These are phyloP conservation scores for Uloborus plumipes DNA, from an alignment of 2,888 invertebrate genomes.

Conservation along the genomic window DNA sequence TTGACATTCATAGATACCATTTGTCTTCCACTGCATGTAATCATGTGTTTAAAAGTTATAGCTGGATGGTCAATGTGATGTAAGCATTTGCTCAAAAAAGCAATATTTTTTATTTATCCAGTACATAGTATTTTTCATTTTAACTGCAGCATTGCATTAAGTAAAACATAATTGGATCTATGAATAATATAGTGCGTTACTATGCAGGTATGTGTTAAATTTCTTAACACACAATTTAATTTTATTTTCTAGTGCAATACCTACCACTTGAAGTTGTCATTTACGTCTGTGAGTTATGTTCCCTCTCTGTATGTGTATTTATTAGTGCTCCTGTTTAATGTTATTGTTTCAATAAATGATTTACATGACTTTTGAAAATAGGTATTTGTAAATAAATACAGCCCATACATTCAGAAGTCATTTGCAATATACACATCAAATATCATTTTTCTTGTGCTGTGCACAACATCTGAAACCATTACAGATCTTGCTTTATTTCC, in stretches of 20 bases:
- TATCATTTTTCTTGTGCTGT: no score
- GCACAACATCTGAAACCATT: no score
- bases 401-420: no score
- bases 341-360: no score
- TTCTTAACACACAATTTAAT: no score
- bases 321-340: neutral
- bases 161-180: neutral
- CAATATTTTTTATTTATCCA: neutral
- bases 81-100: neutral
- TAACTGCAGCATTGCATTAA: neutral
- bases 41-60: conserved; percentile 8
- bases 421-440: no score
- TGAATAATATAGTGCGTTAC: neutral
- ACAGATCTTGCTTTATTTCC: no score
- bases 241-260: no score
- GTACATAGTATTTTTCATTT: neutral
- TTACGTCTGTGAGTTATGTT: no score
- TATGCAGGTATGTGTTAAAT: no score
- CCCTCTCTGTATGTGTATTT: neutral
- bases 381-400: neutral
- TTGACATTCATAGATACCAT: conserved; percentile 46
- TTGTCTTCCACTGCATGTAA: conserved; percentile 54
- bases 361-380: neutral
- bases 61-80: neutral
- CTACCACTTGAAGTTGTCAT: no score